Evolutionary conservation across 2,888 invertebrate genomes (phyloP), one percentile per base, ranked within the genome.

Genomic region (Selenia dentaria): DNA sequence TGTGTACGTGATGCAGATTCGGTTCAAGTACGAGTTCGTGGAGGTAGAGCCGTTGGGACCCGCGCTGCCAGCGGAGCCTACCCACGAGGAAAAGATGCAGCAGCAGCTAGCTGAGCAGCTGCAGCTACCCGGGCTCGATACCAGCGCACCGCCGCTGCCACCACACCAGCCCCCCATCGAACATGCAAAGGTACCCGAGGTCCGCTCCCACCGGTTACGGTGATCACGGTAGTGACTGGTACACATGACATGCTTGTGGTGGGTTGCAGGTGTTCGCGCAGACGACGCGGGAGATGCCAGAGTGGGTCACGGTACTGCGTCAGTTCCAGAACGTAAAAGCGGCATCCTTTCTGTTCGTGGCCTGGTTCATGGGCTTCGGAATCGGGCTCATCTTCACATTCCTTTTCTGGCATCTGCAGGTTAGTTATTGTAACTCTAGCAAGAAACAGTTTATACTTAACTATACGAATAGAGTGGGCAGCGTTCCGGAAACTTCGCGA

Each of bases 321-420:
- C 96, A 98, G 73, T 97, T 98, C 83, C 96, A 96, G 68, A 96
- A 96, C 76, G 84, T 97, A 41, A 97, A 97, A 79, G 97, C 98
- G 57, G 96, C 95, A 8, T 96, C 97, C 0, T 97, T 99, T 80
- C 92, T 99, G 34, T 97, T 98, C 79, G 97, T 99, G 20, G 97
- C 98, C 34, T 99, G 99, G 98, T 98, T 97, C 86, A 99, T 99
- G 98, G 99, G 99, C 41, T 98, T 99, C 75, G 99, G 99, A 40
- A 98, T 99, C 68, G 99, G 99, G 0, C 92, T 99, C 64, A 99
- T 99, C 64, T 99, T 99, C 89, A 98, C 99, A 2, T 99, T 99
- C 88, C 94, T 99, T 44, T 99, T 99, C 91, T 99, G 99, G 99
- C 99, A 99, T 86, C 93, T 99, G 33, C 95, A 97, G 92, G 97